Evolutionary conservation across 2,888 invertebrate genomes (phyloP).

Genomic region (Spisula solida): DNA sequence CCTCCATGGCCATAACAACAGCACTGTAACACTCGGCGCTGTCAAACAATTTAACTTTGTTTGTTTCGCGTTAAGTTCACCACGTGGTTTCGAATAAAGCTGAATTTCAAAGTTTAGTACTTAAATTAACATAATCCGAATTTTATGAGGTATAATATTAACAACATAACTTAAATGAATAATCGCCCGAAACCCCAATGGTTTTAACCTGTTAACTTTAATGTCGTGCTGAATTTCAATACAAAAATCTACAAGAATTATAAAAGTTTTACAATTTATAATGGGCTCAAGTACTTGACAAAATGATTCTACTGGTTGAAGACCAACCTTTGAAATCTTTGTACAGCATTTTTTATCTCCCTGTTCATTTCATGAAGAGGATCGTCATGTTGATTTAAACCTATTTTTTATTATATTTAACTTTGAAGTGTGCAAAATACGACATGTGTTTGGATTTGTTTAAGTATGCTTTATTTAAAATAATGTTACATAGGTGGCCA

Average conservation of each 20-base stretch:
- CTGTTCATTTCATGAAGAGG: not conserved
- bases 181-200: constrained; percentile 18
- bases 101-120: constrained; percentile 40
- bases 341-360: constrained; percentile 37
- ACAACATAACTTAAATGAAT: constrained; percentile 51
- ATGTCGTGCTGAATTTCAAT: constrained; percentile 42
- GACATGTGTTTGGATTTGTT: not conserved
- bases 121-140: constrained; percentile 65
- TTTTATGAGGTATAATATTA: constrained; percentile 65
- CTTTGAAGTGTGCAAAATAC: constrained; percentile 40
- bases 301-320: constrained; percentile 19
- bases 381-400: constrained; percentile 25
- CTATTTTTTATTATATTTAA: constrained; percentile 29
- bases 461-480: not conserved
- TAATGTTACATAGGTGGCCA: constrained; percentile 16
- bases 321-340: constrained; percentile 40
- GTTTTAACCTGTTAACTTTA: constrained; percentile 38
- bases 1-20: constrained; percentile 8
- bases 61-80: constrained; percentile 38
- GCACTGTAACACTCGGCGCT: constrained; percentile 14
- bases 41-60: constrained; percentile 22
- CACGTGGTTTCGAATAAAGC: constrained; percentile 38
- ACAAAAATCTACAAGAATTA: constrained; percentile 22
- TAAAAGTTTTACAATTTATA: constrained; percentile 11
- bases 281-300: constrained; percentile 5